Evolutionary conservation across 2,888 invertebrate genomes (phyloP), one percentile per base, ranked within the genome.

Genomic region (Aphrophora alni): DNA sequence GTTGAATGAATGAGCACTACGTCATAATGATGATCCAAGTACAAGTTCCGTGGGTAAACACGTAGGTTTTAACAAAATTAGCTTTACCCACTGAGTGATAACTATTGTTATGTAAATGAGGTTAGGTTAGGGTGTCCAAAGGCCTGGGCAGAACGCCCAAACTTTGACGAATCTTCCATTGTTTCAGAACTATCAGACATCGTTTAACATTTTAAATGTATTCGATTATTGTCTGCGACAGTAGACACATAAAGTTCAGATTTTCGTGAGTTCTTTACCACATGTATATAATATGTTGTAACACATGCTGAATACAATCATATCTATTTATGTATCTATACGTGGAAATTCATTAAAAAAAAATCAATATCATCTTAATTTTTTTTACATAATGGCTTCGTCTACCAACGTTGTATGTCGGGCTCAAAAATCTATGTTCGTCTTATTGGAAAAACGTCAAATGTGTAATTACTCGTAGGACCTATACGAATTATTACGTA

Each of bases 171-270:
- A 59, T 59, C 59, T 59, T 14, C 59, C 59, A 59, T 59, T 59
- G 59, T 59, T 59, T 59, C 21, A 21, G 21, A 59, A 14, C n/a
- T n/a, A 59, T 59, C 59, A 21, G 59, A 59, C 59, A 59, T 21
- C 59, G 59, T 21, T 59, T 59, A 59, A 59, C 59, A 59, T 59
- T 59, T 33, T 44, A 44, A 59, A 59, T 59, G 59, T 59, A 59
- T 59, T 59, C 21, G 59, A 59, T 21, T 21, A 59, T 3, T 59
- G 59, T 59, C 59, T 59, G 21, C 21, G 21, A 59, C 59, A 10
- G n/a, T 59, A 14, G 59, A 33, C 33, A 8, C 33, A 33, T 33
- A 33, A 33, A 33, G 5, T 33, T 33, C 33, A 33, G 8, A 33
- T 33, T 33, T 33, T 33, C 5, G 33, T 5, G 8, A 33, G 33